phyloP scores from a whole-genome alignment of 2,113 vertebrate species.

The Hyla sarda region DNA sequence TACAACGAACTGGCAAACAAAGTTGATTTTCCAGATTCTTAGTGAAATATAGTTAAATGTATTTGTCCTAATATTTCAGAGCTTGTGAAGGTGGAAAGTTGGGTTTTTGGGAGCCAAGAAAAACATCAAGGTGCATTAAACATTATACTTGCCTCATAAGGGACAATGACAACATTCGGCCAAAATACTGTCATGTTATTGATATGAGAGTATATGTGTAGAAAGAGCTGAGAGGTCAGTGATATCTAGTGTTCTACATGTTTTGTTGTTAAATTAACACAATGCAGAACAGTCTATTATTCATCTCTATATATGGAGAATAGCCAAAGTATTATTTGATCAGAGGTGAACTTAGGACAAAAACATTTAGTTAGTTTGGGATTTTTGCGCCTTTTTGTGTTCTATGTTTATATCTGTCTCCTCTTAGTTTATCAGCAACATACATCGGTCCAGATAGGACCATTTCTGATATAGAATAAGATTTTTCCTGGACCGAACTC shows the following conservation, averaged over 20 bases:
- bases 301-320: not conserved
- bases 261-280: slow-evolving; percentile 33
- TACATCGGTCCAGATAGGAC: no score
- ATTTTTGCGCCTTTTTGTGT: not conserved
- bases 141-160: slow-evolving; percentile 14
- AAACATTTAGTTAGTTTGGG: not conserved
- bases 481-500: no score
- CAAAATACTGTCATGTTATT: slow-evolving; percentile 26
- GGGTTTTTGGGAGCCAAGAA: slow-evolving; percentile 16
- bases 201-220: not conserved
- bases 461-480: no score
- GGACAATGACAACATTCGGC: slow-evolving; percentile 12
- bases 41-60: slow-evolving; percentile 8
- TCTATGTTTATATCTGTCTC: not conserved
- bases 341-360: slow-evolving; percentile 18
- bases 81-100: slow-evolving; percentile 42
- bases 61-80: slow-evolving; percentile 33
- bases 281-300: slow-evolving; percentile 22
- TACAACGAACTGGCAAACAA: slow-evolving; percentile 42
- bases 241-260: slow-evolving; percentile 7
- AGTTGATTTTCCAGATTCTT: slow-evolving; percentile 39
- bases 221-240: slow-evolving; percentile 9
- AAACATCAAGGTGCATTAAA: slow-evolving; percentile 30
- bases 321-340: slow-evolving; percentile 23
- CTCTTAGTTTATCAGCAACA: no score